Conservation (phyloP, 1,140 invertebrate species). For the Drosophila suzukii region DNA sequence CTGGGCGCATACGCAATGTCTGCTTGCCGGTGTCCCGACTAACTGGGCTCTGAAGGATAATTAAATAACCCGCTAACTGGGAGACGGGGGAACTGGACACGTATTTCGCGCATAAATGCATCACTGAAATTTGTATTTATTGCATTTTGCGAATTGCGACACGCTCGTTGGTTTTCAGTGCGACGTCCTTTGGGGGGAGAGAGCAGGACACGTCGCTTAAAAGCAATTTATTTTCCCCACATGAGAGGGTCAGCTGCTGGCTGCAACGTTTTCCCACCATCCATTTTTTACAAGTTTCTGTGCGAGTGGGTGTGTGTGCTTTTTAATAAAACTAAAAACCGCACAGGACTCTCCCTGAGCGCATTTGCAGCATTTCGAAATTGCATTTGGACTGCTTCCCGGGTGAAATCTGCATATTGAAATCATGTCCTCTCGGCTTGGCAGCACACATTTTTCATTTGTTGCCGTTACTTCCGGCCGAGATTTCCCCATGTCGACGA, state of each 20-base stretch:
- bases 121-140: slow-evolving; percentile 66
- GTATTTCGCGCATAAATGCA: slow-evolving; percentile 56
- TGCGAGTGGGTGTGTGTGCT: background rate
- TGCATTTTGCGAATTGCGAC: slow-evolving; percentile 60
- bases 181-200: slow-evolving; percentile 23
- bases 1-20: slow-evolving; percentile 42
- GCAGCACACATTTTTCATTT: slow-evolving; percentile 18
- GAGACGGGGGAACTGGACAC: slow-evolving; percentile 25
- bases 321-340: slow-evolving; percentile 58
- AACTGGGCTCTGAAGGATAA: slow-evolving; percentile 26
- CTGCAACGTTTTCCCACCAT: slow-evolving; percentile 38
- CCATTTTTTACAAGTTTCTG: slow-evolving; percentile 8
- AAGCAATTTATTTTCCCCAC: slow-evolving; percentile 70
- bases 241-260: slow-evolving; percentile 38
- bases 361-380: slow-evolving; percentile 36
- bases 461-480: background rate
- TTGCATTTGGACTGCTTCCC: slow-evolving; percentile 46
- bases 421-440: slow-evolving; percentile 37
- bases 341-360: slow-evolving; percentile 22
- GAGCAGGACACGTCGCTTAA: slow-evolving; percentile 46
- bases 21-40: slow-evolving; percentile 23
- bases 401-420: slow-evolving; percentile 47
- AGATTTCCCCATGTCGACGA: slow-evolving; percentile 30
- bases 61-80: slow-evolving; percentile 37
- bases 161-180: slow-evolving; percentile 7